Base-by-base conservation (phyloP, 2,113 vertebrate genomes). In the Ploceus nigricollis region DNA sequence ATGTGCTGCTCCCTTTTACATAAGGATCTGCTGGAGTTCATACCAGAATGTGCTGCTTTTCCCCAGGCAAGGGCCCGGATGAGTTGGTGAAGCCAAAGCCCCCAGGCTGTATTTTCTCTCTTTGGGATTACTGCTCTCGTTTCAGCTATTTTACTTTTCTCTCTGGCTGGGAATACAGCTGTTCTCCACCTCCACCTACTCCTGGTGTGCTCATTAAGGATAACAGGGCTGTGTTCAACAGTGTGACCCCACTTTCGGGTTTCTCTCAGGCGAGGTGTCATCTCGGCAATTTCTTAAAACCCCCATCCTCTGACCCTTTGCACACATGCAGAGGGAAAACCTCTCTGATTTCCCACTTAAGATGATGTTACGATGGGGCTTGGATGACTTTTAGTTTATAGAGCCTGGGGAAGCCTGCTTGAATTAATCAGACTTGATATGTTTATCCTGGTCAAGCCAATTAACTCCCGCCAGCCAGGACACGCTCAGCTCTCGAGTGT, bases 1-100 rank as follows among this genome's bases (percentile, higher is more conserved):
- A 95, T 97, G 80, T 94, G 81, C 87, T 68, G 85, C 75, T 86
- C 6, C 50, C 89, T 89, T 89, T 97, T 92, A 96, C 94, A 44
- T 96, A 97, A 97, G 94, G 78, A 93, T 91, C 96, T 96, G 96
- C 81, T 56, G 57, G 95, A 85, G 85, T 82, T 79, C 53, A 48
- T 47, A 84, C 22, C 65, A 82, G 61, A 89, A 91, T 44, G 73
- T 76, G 78, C 84, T 6, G 15, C 40, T 94, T 91, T 87, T 96
- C 65, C 84, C 30, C 1, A 3, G 35, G 39, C 61, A 66, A 75
- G 42, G 58, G 31, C 25, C 27, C 0, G 31, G 30, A 57, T 39
- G 63, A 37, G 18, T 31, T 65, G 56, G 68, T 54, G 48, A 66
- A 90, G 45, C 45, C 37, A 18, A 31, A 85, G 40, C 22, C 71